Conservation (phyloP, 2,113 vertebrate species). For the Bubo bubo region DNA sequence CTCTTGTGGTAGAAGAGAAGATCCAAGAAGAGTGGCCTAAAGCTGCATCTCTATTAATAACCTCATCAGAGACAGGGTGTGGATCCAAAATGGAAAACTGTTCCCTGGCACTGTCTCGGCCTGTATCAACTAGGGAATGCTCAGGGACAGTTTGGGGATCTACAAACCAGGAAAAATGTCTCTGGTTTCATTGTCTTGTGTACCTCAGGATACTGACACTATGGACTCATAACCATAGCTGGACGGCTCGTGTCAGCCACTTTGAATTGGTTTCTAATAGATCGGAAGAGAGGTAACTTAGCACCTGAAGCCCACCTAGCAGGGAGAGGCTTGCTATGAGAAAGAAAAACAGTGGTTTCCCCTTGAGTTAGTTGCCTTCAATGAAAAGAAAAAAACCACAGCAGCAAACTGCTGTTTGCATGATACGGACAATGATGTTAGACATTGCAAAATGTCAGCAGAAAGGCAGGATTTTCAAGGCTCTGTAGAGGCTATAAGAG, state of each 20-base stretch:
- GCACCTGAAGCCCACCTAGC: not conserved
- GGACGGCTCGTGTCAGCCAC: not conserved
- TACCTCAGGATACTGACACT: not conserved
- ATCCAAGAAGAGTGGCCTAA: not conserved
- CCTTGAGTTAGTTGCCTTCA: not conserved
- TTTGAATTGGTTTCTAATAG: not conserved
- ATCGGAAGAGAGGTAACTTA: not conserved
- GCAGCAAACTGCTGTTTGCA: not conserved
- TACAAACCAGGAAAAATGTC: not conserved
- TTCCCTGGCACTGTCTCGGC: not conserved
- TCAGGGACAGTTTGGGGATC: not conserved
- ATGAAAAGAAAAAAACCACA: not conserved
- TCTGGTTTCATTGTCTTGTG: not conserved
- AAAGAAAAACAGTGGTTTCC: not conserved
- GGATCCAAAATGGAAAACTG: not conserved
- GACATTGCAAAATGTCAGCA: not conserved
- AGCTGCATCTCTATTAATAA: not conserved
- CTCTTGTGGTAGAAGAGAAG: not conserved
- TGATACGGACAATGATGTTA: not conserved
- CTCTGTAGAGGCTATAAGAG: not conserved
- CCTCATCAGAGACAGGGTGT: not conserved
- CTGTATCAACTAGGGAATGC: not conserved
- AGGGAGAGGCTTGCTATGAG: not conserved
- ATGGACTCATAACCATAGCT: not conserved
- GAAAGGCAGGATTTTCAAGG: not conserved